A percentile compares a stretch with the other conserved stretches of the same genome.
These are phyloP conservation scores for Coelinius sp. DNA, from an alignment of 2,888 invertebrate genomes.

Conservation along the genomic window DNA sequence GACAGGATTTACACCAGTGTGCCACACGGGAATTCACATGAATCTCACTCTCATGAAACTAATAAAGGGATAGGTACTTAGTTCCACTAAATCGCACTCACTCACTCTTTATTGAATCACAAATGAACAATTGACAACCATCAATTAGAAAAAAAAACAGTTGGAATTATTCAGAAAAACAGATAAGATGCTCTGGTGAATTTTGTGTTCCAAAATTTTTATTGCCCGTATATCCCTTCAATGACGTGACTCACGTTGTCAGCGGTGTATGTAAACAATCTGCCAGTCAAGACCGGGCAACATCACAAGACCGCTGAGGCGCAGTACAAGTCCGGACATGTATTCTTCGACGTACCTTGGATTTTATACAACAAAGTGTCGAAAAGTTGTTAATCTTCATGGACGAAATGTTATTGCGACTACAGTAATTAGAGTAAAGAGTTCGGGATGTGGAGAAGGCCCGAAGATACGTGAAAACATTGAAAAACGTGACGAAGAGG, in stretches of 20 bases:
- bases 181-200: neutral
- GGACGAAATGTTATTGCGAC: conserved; percentile 21
- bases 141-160: neutral
- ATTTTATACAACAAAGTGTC: conserved; percentile 10
- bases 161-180: neutral
- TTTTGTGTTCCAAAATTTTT: neutral
- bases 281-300: neutral
- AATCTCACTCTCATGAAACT: neutral
- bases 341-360: neutral
- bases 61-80: too few species aligned
- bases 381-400: conserved; percentile 1
- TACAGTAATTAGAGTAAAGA: conserved; percentile 7
- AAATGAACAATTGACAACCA: neutral
- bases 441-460: neutral
- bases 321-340: neutral
- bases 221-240: neutral
- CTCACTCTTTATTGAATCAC: neutral
- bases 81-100: neutral
- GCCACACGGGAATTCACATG: conserved; percentile 2
- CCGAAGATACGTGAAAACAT: neutral
- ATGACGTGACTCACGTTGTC: neutral
- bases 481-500: neutral
- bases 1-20: neutral
- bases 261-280: neutral
- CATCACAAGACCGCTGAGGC: neutral